Conservation (phyloP, 2,113 vertebrate genomes). For the Lampris megalopsis region DNA sequence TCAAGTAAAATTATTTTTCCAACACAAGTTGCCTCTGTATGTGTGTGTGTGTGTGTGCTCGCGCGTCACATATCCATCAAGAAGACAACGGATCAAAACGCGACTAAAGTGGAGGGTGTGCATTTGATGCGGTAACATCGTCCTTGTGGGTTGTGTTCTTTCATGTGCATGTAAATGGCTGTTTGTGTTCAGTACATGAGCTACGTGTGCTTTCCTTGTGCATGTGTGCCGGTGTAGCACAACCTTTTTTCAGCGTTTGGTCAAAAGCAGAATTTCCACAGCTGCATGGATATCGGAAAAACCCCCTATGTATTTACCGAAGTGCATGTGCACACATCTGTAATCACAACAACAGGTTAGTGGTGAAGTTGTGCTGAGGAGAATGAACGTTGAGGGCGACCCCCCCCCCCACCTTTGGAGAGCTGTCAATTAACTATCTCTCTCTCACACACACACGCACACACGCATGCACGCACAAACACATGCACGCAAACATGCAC, state of each 20-base stretch:
- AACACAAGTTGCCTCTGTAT: constrained; percentile 30
- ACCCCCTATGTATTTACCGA: too few species aligned
- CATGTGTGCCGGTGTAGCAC: not conserved
- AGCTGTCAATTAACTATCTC: too few species aligned
- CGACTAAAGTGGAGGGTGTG: not conserved
- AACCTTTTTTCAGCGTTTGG: constrained; percentile 22
- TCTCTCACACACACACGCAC: too few species aligned
- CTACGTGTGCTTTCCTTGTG: not conserved
- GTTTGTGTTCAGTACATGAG: not conserved
- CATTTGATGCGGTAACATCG: not conserved
- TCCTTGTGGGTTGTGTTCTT: not conserved
- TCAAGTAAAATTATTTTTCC: constrained; percentile 54
- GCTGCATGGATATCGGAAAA: not conserved
- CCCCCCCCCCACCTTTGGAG: too few species aligned
- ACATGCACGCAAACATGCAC: too few species aligned
- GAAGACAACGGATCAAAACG: constrained; percentile 31
- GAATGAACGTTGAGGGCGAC: too few species aligned
- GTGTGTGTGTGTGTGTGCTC: constrained; percentile 6
- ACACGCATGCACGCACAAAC: too few species aligned
- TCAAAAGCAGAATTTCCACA: constrained; percentile 22
- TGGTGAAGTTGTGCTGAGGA: too few species aligned
- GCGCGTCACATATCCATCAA: constrained; percentile 23
- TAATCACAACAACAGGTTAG: too few species aligned
- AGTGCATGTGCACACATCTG: too few species aligned
- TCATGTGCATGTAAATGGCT: not conserved